Evolutionary conservation across 2,888 invertebrate genomes (phyloP).

Genomic region (Merodon equestris): DNA sequence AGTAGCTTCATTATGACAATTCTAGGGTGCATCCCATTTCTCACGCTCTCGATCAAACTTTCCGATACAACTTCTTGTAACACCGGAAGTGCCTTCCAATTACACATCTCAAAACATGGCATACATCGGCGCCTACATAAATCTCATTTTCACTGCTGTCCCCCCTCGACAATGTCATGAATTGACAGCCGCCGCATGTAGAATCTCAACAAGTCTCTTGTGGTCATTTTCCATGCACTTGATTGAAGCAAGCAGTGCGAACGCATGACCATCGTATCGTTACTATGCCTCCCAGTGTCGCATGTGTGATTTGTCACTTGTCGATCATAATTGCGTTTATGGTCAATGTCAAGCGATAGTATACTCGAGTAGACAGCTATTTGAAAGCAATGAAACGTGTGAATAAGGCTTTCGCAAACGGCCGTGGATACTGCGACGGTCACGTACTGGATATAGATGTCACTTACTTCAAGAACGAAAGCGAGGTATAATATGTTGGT

Average conservation of each 20-base stretch:
- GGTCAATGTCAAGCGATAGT: slow-evolving; percentile 50
- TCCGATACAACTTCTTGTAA: too few relatives aligned
- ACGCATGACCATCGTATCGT: slow-evolving; percentile 40
- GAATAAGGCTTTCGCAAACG: slow-evolving; percentile 44
- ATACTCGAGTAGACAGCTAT: background rate
- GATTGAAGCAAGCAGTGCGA: slow-evolving; percentile 13
- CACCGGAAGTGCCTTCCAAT: slow-evolving; percentile 40
- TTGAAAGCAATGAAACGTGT: slow-evolving; percentile 38
- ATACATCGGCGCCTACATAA: slow-evolving; percentile 37
- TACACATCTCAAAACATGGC: slow-evolving; percentile 29
- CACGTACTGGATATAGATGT: slow-evolving; percentile 40
- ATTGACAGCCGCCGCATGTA: too few relatives aligned
- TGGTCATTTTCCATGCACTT: too few relatives aligned
- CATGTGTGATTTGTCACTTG: slow-evolving; percentile 46
- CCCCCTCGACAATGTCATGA: too few relatives aligned
- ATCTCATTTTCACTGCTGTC: background rate
- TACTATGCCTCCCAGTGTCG: slow-evolving; percentile 11
- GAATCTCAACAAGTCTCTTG: too few relatives aligned
- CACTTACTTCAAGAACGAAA: slow-evolving; percentile 41
- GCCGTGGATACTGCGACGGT: slow-evolving; percentile 33
- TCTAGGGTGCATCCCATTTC: too few relatives aligned
- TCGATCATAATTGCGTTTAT: slow-evolving; percentile 52
- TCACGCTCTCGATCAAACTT: too few relatives aligned
- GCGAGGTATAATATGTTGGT: slow-evolving; percentile 42
- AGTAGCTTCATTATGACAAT: too few relatives aligned